Percentiles rank a stretch among this genome's conserved stretches.
Evolutionary conservation across 2,113 vertebrate species (phyloP).

Genomic region (Pica pica): DNA sequence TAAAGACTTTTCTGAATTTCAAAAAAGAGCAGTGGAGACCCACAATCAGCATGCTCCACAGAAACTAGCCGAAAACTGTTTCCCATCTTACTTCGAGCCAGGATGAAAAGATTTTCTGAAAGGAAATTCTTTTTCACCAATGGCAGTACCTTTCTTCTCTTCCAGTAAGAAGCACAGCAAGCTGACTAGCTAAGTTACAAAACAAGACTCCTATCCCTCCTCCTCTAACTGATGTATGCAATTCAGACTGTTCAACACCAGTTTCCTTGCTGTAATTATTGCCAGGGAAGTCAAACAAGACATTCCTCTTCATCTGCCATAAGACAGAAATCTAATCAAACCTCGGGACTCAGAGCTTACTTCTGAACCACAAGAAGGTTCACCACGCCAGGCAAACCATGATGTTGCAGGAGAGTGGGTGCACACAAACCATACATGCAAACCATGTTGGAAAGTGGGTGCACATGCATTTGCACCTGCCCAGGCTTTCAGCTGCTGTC

Average conservation of each 20-base stretch:
- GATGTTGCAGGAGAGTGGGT: not conserved
- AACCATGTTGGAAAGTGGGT: not conserved
- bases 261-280: not conserved
- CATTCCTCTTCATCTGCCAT: not conserved
- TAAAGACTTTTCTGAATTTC: not conserved
- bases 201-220: not conserved
- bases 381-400: not conserved
- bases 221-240: not conserved
- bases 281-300: not conserved
- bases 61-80: not conserved
- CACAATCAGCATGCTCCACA: not conserved
- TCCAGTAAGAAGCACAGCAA: not conserved
- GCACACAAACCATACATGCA: not conserved
- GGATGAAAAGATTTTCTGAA: not conserved
- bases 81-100: not conserved
- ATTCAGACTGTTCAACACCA: not conserved
- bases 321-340: not conserved
- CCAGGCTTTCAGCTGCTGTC: not conserved
- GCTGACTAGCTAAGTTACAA: not conserved
- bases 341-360: not conserved
- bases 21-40: not conserved
- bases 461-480: fast-evolving
- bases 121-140: not conserved
- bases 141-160: not conserved
- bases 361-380: not conserved